These are phyloP conservation scores for Cephus pygmeus DNA, from an alignment of 2,888 invertebrate genomes.

Conservation along the genomic window DNA sequence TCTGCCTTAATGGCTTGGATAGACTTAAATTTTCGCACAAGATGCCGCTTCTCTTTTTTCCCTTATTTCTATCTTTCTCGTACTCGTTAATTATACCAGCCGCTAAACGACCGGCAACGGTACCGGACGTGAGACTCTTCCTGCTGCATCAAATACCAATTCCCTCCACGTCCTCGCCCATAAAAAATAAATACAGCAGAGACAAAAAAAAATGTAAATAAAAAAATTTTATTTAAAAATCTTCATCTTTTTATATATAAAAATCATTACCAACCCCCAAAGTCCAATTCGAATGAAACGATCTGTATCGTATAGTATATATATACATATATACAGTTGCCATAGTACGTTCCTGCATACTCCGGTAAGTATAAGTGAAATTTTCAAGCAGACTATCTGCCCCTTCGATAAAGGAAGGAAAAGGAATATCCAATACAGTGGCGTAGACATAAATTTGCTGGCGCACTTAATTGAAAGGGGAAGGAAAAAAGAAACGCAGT, in stretches of 20 bases:
- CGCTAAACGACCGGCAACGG: slow-evolving; percentile 34
- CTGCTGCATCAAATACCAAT: not conserved
- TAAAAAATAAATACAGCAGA: not conserved
- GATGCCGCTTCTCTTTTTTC: not conserved
- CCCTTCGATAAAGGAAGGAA: slow-evolving; percentile 44
- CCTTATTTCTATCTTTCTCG: not conserved
- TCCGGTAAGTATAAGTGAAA: not conserved
- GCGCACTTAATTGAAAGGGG: slow-evolving; percentile 64
- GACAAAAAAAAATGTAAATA: too few species aligned
- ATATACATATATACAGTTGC: not conserved
- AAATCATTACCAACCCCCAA: not conserved
- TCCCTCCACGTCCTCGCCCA: not conserved
- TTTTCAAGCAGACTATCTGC: not conserved
- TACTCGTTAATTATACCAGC: slow-evolving; percentile 50
- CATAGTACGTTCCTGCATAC: not conserved
- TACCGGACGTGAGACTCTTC: slow-evolving; percentile 6
- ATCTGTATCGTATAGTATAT: not conserved
- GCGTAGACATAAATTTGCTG: slow-evolving; percentile 63
- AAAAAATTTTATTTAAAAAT: not conserved
- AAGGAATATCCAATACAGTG: slow-evolving; percentile 54
- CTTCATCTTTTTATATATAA: not conserved
- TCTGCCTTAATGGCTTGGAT: slow-evolving; percentile 28
- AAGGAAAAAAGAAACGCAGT: slow-evolving; percentile 38
- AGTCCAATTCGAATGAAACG: not conserved
- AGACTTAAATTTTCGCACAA: not conserved